Conservation (phyloP, 2,113 vertebrate species). For the Hippocampus mohnikei region DNA sequence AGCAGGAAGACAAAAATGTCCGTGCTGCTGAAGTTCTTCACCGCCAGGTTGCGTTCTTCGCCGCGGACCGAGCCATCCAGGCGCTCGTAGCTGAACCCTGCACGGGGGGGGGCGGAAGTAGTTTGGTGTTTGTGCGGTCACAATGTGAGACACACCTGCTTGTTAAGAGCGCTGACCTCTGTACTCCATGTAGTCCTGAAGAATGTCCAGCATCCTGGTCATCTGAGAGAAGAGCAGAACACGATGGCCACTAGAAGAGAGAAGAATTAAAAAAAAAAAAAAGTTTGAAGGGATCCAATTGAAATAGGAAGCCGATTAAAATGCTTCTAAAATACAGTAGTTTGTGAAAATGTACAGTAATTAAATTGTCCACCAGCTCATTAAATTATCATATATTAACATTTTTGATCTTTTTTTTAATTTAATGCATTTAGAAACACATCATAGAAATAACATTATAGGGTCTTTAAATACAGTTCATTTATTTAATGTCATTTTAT, state of each 20-base stretch:
- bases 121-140: background rate
- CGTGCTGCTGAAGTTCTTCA: slow-evolving; percentile 87
- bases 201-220: slow-evolving; percentile 89
- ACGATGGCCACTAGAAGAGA: slow-evolving; percentile 76
- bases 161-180: slow-evolving; percentile 71
- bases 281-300: background rate
- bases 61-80: slow-evolving; percentile 88
- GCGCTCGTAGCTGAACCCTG: slow-evolving; percentile 92
- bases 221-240: slow-evolving; percentile 92
- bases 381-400: no score
- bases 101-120: background rate
- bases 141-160: background rate
- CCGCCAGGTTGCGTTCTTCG: slow-evolving; percentile 86
- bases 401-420: no score
- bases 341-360: no score
- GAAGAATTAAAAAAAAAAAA: background rate
- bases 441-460: no score
- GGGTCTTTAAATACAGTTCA: no score
- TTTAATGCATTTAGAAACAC: no score
- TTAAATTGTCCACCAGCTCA: no score
- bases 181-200: slow-evolving; percentile 92
- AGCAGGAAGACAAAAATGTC: slow-evolving; percentile 87
- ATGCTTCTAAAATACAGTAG: background rate
- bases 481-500: no score
- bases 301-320: background rate